These are phyloP conservation scores for Leptothorax acervorum DNA, from an alignment of 2,888 invertebrate species.

Conservation along the genomic window DNA sequence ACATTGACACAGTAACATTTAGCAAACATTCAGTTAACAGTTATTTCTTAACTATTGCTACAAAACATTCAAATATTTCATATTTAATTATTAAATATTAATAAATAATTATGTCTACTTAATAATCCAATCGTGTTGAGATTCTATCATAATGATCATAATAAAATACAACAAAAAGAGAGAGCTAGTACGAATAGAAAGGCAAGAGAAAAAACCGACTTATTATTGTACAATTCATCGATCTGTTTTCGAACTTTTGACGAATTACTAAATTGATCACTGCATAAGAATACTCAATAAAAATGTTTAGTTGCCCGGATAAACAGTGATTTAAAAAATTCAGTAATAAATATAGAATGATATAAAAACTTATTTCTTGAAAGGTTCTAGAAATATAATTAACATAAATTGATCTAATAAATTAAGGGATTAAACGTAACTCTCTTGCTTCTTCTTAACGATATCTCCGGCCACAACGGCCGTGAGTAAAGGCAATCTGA, in stretches of 20 bases:
- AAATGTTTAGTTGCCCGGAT: not conserved
- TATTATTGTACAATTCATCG: not conserved
- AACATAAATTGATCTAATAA: not conserved
- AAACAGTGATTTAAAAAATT: not conserved
- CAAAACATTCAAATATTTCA: not conserved
- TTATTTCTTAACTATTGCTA: conserved; percentile 18
- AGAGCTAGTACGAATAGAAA: not conserved
- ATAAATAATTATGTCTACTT: conserved; percentile 14
- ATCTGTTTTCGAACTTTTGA: not conserved
- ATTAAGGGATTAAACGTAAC: conserved; percentile 77
- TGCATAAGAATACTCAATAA: not conserved
- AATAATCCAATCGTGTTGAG: not conserved
- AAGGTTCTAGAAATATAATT: not conserved
- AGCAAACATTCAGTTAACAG: conserved; percentile 43
- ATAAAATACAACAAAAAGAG: not conserved
- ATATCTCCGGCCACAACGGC: conserved; percentile 76
- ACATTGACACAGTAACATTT: conserved; percentile 19
- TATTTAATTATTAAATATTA: conserved; percentile 6
- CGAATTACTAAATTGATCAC: not conserved
- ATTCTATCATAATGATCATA: not conserved
- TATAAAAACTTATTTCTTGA: not conserved
- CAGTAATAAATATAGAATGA: not conserved
- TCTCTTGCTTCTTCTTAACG: conserved; percentile 79
- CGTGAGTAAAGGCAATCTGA: conserved; percentile 77
- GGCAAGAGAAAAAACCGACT: not conserved